Percentiles rank a stretch among this genome's conserved stretches.
Conservation (phyloP, 1,140 invertebrate species). For the Anastrepha obliqua region DNA sequence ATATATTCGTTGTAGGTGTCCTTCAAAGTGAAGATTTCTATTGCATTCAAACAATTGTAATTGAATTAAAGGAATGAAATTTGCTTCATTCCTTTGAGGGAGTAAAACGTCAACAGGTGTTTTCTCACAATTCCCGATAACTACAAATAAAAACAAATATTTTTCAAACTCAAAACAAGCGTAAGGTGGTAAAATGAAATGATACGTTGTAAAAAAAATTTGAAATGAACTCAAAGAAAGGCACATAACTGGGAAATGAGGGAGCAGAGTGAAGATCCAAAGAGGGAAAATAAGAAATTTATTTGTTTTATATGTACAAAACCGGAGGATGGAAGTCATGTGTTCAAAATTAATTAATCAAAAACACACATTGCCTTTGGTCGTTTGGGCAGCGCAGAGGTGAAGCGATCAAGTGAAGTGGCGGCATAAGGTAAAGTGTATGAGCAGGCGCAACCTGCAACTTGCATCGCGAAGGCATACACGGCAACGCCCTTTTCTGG, state of each 20-base stretch:
- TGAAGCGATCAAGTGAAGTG: neutral
- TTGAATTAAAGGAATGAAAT: constrained; percentile 29
- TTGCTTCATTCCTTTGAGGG: neutral
- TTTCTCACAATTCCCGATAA: constrained; percentile 49
- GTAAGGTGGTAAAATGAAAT: neutral
- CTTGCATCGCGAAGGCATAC: constrained; percentile 5
- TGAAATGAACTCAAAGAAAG: neutral
- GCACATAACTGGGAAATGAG: neutral
- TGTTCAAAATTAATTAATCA: constrained; percentile 26
- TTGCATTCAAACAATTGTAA: constrained; percentile 21
- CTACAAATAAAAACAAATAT: constrained; percentile 39
- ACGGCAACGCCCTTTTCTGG: neutral
- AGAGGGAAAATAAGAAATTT: too few species aligned
- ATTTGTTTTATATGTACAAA: neutral
- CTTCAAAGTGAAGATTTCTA: constrained; percentile 17
- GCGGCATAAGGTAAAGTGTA: neutral
- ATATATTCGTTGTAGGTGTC: neutral
- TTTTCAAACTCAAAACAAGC: constrained; percentile 39
- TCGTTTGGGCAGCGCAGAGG: neutral
- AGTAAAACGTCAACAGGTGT: constrained; percentile 47
- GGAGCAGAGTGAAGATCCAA: neutral
- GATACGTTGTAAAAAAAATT: neutral
- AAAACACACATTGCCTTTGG: neutral
- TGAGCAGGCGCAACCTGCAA: neutral
- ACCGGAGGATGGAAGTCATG: neutral